These are phyloP conservation scores for Drosophila trapezifrons DNA, from an alignment of 1,140 invertebrate species.

Conservation along the genomic window DNA sequence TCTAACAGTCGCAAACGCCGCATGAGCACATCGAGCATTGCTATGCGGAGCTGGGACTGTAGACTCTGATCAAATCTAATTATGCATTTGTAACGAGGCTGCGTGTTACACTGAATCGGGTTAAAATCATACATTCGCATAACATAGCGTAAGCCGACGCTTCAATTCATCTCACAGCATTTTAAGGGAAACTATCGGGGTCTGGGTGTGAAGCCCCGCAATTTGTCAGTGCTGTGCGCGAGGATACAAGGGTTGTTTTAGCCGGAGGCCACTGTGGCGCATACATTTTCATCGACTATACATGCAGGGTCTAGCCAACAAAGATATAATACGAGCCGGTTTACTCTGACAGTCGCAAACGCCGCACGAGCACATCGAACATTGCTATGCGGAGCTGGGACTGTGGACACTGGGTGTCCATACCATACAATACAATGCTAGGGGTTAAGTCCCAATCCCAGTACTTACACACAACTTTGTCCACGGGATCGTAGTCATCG, in stretches of 20 bases:
- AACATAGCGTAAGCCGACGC: constrained; percentile 81
- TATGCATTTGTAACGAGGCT: constrained; percentile 69
- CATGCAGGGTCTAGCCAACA: constrained; percentile 47
- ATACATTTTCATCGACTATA: constrained; percentile 75
- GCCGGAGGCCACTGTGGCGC: constrained; percentile 39
- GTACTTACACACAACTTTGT: constrained; percentile 93
- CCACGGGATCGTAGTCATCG: constrained; percentile 98
- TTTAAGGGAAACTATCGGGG: constrained; percentile 29
- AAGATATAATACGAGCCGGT: constrained; percentile 67
- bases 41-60: constrained; percentile 83
- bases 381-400: constrained; percentile 76
- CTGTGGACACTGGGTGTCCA: constrained; percentile 23
- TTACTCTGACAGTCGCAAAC: constrained; percentile 71
- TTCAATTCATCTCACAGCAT: constrained; percentile 86
- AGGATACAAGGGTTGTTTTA: constrained; percentile 3
- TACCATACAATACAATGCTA: neutral
- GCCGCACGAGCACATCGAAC: constrained; percentile 64
- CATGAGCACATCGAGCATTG: constrained; percentile 69
- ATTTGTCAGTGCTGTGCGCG: constrained; percentile 67
- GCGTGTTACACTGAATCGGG: constrained; percentile 74
- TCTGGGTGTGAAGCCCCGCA: constrained; percentile 35
- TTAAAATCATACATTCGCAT: constrained; percentile 62
- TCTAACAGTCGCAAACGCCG: constrained; percentile 82
- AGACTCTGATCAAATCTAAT: neutral
- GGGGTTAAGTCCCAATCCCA: neutral